These are phyloP conservation scores for Mimachlamys varia DNA, from an alignment of 2,888 invertebrate species.

Conservation along the genomic window DNA sequence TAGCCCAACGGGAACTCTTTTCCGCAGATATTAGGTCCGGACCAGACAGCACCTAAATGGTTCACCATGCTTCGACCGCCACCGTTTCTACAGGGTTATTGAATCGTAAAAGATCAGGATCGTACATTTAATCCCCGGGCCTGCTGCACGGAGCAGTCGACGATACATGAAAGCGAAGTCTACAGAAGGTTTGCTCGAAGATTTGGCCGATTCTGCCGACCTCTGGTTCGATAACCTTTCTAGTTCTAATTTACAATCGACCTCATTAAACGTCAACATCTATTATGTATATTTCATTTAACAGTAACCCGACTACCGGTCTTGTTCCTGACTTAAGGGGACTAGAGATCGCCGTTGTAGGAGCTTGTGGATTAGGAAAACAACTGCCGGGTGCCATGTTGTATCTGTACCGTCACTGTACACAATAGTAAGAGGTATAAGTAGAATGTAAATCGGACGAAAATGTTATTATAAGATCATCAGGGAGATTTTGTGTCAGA, in stretches of 20 bases:
- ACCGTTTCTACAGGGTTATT: neutral
- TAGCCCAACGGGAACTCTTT: neutral
- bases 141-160: neutral
- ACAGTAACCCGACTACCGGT: neutral
- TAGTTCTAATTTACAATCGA: constrained; percentile 20
- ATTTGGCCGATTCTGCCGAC: neutral
- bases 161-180: neutral
- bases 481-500: too few species aligned
- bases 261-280: constrained; percentile 7
- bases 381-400: too few species aligned
- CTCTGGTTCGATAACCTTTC: neutral
- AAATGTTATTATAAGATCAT: too few species aligned
- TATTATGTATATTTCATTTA: constrained; percentile 16
- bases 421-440: too few species aligned
- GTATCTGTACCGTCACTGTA: too few species aligned
- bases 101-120: neutral
- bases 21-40: neutral
- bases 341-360: neutral
- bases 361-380: neutral
- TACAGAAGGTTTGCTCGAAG: neutral
- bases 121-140: neutral
- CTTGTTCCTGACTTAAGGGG: neutral
- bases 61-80: neutral
- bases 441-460: too few species aligned
- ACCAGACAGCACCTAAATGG: neutral